Evolutionary conservation across 1,140 invertebrate species (phyloP), one percentile per base, ranked within the genome.

Genomic region (Cydia amplana): DNA sequence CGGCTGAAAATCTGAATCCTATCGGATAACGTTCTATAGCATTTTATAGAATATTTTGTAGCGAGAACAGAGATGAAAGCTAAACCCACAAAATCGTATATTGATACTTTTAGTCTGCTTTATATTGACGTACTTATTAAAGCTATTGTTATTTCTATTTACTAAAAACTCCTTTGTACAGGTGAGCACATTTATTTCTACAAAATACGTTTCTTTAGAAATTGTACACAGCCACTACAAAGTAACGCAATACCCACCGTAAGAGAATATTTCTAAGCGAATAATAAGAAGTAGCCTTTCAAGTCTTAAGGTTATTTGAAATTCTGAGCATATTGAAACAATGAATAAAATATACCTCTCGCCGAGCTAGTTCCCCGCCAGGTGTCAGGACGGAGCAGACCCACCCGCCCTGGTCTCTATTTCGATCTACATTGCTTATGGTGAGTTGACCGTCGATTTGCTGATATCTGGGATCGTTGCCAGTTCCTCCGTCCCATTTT

Each of bases 381-480:
- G 95, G 93, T 60, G 96, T 96, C 5, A 94, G 93, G 0, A 97
- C 97, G 5, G 94, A 95, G 85, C 97, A 98, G 0, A 95, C 95
- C 93, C 97, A 98, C 70, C 93, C 93, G 5, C 93, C 92, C 76
- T 86, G 86, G 78, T 93, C 92, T 6, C 90, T 79, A 20, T 89
- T 93, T 1, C 94, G 93, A 82, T 96, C 96, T 0, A 98, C 95
- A 46, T 95, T 94, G 6, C 93, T 91, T 36, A 98, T 95, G 18
- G 95, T 95, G 14, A 98, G 93, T 6, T 95, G 95, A 1, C 97
- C 97, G 79, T 97, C 96, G 18, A 91, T 91, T 81, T 93, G 91
- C 23, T 88, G 87, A 78, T 94, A 93, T n/a, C 93, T 82, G 9
- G 89, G 86, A 74, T 93, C 91, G 2, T 82, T 78, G 16, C 85